phyloP scores from a whole-genome alignment of 1,140 invertebrate genomes.

The Artemia franciscana region DNA sequence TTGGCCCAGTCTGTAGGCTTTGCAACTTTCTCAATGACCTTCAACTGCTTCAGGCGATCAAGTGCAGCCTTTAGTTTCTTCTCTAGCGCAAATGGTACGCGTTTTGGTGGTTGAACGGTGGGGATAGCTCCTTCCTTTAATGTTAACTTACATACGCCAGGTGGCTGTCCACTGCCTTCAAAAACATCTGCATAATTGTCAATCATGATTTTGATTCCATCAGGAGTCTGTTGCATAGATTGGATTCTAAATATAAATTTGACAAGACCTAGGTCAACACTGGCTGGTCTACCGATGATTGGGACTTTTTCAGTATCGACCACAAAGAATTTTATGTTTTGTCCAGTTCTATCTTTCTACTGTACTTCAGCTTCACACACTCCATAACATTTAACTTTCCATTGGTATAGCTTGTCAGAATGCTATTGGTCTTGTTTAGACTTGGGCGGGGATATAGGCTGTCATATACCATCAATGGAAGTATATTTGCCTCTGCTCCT shows the following conservation, averaged over 20 bases:
- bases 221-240: conserved; percentile 1
- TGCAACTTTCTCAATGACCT: no score
- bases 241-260: no score
- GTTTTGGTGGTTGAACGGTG: no score
- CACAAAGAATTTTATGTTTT: conserved; percentile 6
- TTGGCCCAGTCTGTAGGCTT: no score
- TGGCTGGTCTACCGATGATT: no score
- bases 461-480: not conserved
- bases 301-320: no score
- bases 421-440: not conserved
- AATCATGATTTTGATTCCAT: not conserved
- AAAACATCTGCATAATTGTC: not conserved
- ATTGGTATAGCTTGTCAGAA: no score
- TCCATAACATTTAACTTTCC: no score
- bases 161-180: not conserved
- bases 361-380: not conserved
- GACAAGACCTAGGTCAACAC: no score
- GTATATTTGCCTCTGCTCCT: not conserved
- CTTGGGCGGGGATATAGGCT: not conserved
- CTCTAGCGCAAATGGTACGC: no score
- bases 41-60: no score
- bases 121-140: conserved; percentile 10
- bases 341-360: not conserved
- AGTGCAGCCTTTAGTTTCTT: no score
- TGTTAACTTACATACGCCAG: conserved; percentile 1